phyloP scores from a whole-genome alignment of 2,113 vertebrate species.

The Zootoca vivipara region DNA sequence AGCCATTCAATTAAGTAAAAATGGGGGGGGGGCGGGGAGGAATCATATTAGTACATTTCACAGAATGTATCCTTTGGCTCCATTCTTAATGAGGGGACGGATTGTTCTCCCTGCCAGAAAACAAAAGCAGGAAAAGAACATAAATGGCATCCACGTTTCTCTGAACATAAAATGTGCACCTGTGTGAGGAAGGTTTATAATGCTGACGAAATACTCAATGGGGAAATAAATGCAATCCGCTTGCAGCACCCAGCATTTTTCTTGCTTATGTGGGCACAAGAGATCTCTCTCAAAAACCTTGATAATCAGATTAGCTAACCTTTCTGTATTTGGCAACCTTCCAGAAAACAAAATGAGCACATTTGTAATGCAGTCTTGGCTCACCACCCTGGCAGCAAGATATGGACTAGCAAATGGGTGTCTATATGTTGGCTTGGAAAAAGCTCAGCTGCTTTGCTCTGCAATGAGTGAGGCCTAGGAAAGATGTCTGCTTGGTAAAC shows the following conservation, averaged over 20 bases:
- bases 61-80: constrained; percentile 1
- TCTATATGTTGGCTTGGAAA: background rate
- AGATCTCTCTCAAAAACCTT: background rate
- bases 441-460: background rate
- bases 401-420: background rate
- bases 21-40: background rate
- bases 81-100: constrained; percentile 18
- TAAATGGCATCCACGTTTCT: background rate
- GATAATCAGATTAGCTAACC: background rate
- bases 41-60: constrained; percentile 13
- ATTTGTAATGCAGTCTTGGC: rapidly evolving
- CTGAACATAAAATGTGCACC: background rate
- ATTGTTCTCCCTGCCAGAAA: constrained; percentile 12
- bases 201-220: background rate
- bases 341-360: background rate
- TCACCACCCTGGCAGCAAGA: background rate
- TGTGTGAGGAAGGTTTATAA: background rate
- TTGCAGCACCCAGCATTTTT: background rate
- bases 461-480: background rate
- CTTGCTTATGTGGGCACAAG: background rate
- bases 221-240: background rate
- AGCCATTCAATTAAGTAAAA: constrained; percentile 34
- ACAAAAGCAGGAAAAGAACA: background rate
- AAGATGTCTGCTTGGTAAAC: background rate
- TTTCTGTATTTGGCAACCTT: constrained; percentile 6